Conservation (phyloP, 2,797 vertebrate species). For the Enteromius argenteus region DNA sequence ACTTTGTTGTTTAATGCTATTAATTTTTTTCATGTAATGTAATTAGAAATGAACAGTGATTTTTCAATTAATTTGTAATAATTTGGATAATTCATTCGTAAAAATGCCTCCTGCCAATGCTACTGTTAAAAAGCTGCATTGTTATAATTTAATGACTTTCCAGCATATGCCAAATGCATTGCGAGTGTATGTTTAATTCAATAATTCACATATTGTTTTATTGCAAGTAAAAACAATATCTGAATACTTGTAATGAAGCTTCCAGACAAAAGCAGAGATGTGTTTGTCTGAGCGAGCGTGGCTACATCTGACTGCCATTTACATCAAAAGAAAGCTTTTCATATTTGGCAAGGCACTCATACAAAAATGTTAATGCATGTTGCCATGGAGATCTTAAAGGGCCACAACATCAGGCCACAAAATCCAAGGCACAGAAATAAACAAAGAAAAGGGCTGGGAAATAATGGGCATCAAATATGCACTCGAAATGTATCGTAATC, state of each 20-base stretch:
- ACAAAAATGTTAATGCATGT: slow-evolving; percentile 50
- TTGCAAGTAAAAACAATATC: slow-evolving; percentile 7
- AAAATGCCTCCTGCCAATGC: background rate
- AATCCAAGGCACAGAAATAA: slow-evolving; percentile 16
- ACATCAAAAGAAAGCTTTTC: slow-evolving; percentile 66
- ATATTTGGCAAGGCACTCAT: slow-evolving; percentile 49
- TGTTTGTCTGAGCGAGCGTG: slow-evolving; percentile 5
- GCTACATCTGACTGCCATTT: slow-evolving; percentile 49
- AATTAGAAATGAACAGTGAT: slow-evolving; percentile 5
- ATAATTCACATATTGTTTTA: slow-evolving; percentile 23
- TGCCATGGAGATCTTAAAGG: slow-evolving; percentile 57
- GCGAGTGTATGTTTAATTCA: background rate
- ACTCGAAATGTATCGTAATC: slow-evolving; percentile 35
- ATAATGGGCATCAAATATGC: slow-evolving; percentile 23
- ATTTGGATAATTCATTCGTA: too few relatives aligned
- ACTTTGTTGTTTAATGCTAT: background rate
- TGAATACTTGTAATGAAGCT: background rate
- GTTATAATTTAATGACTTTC: background rate
- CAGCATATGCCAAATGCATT: background rate
- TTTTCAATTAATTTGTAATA: too few relatives aligned
- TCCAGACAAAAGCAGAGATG: slow-evolving; percentile 34
- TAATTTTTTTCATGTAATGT: background rate
- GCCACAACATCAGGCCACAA: slow-evolving; percentile 26
- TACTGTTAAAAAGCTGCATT: background rate
- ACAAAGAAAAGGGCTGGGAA: slow-evolving; percentile 16